These are phyloP conservation scores for Lissonota sp. DNA, from an alignment of 2,888 invertebrate species.

Conservation along the genomic window DNA sequence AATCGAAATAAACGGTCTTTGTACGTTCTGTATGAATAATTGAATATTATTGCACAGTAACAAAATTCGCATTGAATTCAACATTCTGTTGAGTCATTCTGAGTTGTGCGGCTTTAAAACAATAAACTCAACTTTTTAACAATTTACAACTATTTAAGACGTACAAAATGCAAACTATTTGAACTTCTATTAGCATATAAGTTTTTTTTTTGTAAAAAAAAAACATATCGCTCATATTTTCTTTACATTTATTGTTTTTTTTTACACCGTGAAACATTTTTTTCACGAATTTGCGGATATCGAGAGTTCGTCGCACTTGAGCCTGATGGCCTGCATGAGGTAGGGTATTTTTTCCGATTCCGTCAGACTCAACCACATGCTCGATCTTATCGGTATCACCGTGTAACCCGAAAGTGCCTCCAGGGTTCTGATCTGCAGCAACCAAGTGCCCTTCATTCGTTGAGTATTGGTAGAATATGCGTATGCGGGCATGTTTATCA, in stretches of 20 bases:
- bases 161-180: no score
- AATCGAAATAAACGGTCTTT: no score
- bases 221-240: slow-evolving; percentile 1
- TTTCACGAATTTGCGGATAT: slow-evolving; percentile 46
- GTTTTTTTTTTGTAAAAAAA: no score
- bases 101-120: no score
- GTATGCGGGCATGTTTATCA: slow-evolving; percentile 85
- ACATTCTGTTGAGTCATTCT: no score
- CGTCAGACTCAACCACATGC: slow-evolving; percentile 85
- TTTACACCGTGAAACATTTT: slow-evolving; percentile 14
- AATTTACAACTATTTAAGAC: no score
- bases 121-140: no score
- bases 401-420: slow-evolving; percentile 85
- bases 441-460: slow-evolving; percentile 85
- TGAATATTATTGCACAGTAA: no score
- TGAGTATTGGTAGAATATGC: slow-evolving; percentile 87
- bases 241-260: slow-evolving; percentile 25
- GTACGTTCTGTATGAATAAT: no score
- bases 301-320: slow-evolving; percentile 82
- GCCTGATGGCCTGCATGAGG: slow-evolving; percentile 86
- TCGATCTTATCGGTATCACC: slow-evolving; percentile 85
- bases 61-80: no score
- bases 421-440: slow-evolving; percentile 85
- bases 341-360: slow-evolving; percentile 87
- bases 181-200: no score